Percentiles rank a stretch among this genome's conserved stretches.
Conservation (phyloP, 2,888 invertebrate genomes). For the Pherbina coryleti region DNA sequence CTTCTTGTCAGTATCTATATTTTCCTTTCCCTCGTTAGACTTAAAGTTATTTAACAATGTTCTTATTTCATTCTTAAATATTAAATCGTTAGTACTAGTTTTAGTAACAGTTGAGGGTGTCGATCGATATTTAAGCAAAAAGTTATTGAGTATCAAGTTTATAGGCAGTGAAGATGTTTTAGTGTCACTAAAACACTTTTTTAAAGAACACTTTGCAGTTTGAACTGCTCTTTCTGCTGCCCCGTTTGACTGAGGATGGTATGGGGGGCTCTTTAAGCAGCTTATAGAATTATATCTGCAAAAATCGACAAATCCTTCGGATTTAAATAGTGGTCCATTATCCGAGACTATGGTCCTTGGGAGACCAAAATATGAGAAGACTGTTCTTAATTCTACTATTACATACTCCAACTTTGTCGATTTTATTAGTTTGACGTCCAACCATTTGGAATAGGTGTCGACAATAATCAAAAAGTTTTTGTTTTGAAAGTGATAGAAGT, state of each 20-base stretch:
- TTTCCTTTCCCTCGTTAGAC: neutral
- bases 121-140: conserved; percentile 19
- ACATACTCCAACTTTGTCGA: neutral
- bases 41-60: neutral
- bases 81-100: neutral
- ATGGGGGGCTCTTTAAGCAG: conserved; percentile 26
- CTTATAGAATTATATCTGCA: neutral
- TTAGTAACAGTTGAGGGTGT: conserved; percentile 13
- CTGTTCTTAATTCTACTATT: conserved; percentile 18
- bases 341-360: conserved; percentile 48
- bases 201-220: neutral
- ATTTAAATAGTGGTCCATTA: conserved; percentile 48
- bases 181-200: neutral
- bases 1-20: too few species aligned
- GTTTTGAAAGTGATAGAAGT: conserved; percentile 34
- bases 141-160: conserved; percentile 3
- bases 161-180: neutral
- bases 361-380: conserved; percentile 47
- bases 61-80: neutral
- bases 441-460: conserved; percentile 36
- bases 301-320: neutral
- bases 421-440: conserved; percentile 31
- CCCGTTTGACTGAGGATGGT: conserved; percentile 39
- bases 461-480: conserved; percentile 27
- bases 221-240: conserved; percentile 31